Conservation (phyloP, 2,113 vertebrate species). For the Nycticorax nycticorax region DNA sequence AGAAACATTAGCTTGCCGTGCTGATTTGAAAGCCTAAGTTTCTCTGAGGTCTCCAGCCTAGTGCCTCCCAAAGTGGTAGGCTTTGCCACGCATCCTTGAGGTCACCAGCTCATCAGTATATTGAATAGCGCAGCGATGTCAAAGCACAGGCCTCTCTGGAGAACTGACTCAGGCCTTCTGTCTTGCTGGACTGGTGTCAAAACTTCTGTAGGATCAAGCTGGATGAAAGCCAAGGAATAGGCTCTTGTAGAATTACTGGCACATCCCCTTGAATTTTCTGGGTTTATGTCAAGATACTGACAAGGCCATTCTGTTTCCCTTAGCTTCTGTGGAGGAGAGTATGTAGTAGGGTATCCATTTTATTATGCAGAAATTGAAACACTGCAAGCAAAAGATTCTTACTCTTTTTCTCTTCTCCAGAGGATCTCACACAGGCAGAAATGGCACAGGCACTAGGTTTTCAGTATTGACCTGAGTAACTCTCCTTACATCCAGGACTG, state of each 20-base stretch:
- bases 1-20: neutral
- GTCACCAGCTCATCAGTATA: conserved; percentile 21
- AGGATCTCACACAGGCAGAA: neutral
- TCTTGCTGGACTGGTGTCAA: conserved; percentile 66
- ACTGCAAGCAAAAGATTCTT: neutral
- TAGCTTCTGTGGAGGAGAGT: conserved; percentile 19
- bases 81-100: conserved; percentile 18
- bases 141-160: conserved; percentile 51
- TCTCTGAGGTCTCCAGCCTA: conserved; percentile 16
- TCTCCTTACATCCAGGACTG: neutral
- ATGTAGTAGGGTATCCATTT: neutral
- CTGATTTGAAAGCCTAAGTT: conserved; percentile 11
- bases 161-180: conserved; percentile 68
- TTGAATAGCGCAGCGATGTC: neutral
- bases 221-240: conserved; percentile 52
- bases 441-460: neutral
- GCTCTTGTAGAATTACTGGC: conserved; percentile 65
- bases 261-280: conserved; percentile 61
- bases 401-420: neutral
- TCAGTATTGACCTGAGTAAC: neutral
- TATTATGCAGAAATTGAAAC: neutral
- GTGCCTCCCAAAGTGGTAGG: conserved; percentile 4
- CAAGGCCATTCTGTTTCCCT: conserved; percentile 68
- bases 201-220: conserved; percentile 68
- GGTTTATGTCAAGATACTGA: conserved; percentile 70